Evolutionary conservation across 2,888 invertebrate genomes (phyloP).

Genomic region (Dicranocentrus wangi): DNA sequence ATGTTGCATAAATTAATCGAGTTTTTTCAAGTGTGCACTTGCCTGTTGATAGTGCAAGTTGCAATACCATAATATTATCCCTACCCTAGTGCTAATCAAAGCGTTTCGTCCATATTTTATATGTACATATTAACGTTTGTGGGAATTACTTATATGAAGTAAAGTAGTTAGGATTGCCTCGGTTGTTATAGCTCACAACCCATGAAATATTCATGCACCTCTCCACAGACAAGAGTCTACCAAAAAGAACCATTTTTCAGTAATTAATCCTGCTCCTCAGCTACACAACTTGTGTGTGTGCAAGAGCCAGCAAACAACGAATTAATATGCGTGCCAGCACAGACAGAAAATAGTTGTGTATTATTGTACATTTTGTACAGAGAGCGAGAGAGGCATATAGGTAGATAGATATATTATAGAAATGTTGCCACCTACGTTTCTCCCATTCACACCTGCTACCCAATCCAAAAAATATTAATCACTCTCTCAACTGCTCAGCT

Average conservation of each 20-base stretch:
- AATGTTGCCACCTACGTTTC: neutral
- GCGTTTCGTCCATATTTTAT: neutral
- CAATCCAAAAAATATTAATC: neutral
- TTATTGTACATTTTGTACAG: too few species aligned
- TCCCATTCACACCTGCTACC: slow-evolving; percentile 17
- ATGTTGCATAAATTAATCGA: slow-evolving; percentile 29
- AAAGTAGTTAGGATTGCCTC: too few species aligned
- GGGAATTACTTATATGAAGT: neutral
- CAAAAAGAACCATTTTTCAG: neutral
- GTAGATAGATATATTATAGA: neutral
- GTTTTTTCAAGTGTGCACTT: slow-evolving; percentile 34
- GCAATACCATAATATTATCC: neutral
- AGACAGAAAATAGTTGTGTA: too few species aligned
- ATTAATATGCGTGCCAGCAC: neutral
- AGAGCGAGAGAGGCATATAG: too few species aligned
- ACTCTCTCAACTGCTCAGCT: too few species aligned
- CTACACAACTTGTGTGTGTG: too few species aligned
- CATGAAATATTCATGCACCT: slow-evolving; percentile 23
- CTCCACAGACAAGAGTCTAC: neutral
- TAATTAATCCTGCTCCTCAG: neutral
- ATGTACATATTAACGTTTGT: neutral
- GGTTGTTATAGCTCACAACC: too few species aligned
- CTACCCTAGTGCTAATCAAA: neutral
- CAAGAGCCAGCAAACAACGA: neutral
- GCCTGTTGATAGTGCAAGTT: slow-evolving; percentile 21